Conservation (phyloP, 2,888 invertebrate species). For the Suillia variegata region DNA sequence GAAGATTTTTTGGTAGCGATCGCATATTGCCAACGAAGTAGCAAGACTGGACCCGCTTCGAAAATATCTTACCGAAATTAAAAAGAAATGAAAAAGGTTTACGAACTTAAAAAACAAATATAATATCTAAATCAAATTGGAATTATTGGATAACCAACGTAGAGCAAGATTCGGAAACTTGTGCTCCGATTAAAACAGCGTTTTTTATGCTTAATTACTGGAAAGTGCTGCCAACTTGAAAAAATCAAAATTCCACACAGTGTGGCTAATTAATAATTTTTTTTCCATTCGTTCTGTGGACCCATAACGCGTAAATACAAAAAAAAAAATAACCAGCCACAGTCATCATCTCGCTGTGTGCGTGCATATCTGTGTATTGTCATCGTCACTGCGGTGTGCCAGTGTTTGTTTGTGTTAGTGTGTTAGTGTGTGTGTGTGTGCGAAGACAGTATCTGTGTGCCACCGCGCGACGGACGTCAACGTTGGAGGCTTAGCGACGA, state of each 20-base stretch:
- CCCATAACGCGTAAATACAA: not conserved
- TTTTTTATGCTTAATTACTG: slow-evolving; percentile 21
- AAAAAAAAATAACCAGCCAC: too few species aligned
- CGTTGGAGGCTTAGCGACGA: slow-evolving; percentile 36
- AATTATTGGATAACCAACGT: too few species aligned
- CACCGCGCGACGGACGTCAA: too few species aligned
- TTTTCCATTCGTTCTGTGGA: too few species aligned
- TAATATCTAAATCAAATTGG: too few species aligned
- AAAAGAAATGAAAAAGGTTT: not conserved
- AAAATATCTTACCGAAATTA: not conserved
- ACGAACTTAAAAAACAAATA: not conserved
- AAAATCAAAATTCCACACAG: slow-evolving; percentile 21
- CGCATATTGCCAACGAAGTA: not conserved
- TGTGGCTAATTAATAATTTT: slow-evolving; percentile 25
- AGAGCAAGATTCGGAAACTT: too few species aligned
- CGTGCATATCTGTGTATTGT: too few species aligned
- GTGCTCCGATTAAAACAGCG: too few species aligned
- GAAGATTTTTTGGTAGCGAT: slow-evolving; percentile 10
- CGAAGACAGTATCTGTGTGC: not conserved
- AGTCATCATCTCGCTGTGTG: not conserved
- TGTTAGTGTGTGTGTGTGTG: slow-evolving; percentile 6
- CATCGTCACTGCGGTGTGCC: too few species aligned
- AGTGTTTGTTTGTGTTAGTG: not conserved
- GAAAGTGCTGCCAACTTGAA: slow-evolving; percentile 23
- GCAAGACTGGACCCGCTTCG: not conserved